Evolutionary conservation across 30 jellyfish, hydroid and myxozoan genomes (phyloP).

Genomic region (Catostylus mosaicus): DNA sequence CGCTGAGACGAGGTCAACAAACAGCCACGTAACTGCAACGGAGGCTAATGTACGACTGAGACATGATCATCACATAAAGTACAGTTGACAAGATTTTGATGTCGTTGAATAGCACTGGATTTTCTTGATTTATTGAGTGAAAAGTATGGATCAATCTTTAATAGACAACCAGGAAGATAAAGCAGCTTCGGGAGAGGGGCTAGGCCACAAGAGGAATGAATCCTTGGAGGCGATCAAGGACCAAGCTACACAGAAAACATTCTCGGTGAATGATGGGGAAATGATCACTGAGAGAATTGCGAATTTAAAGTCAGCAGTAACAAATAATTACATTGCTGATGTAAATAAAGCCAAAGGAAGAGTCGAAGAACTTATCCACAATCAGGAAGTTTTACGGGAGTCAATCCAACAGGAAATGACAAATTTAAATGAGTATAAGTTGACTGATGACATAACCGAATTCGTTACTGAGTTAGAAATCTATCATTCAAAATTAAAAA

Average conservation of each 20-base stretch:
- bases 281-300: not conserved
- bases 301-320: conserved; percentile 27
- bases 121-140: too few species aligned
- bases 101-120: not conserved
- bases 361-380: conserved; percentile 55
- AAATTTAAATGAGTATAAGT: conserved; percentile 49
- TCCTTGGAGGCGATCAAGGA: not conserved
- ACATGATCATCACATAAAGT: too few species aligned
- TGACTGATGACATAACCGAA: conserved; percentile 41
- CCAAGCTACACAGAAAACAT: not conserved
- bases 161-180: too few species aligned
- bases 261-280: not conserved
- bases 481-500: conserved; percentile 45
- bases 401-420: conserved; percentile 73
- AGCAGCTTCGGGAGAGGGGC: not conserved
- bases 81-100: not conserved
- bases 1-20: too few species aligned
- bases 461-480: conserved; percentile 48
- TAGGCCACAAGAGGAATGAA: not conserved
- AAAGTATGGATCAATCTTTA: too few species aligned
- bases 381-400: conserved; percentile 66
- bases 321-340: conserved; percentile 20
- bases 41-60: too few species aligned
- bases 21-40: too few species aligned
- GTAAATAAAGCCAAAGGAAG: conserved; percentile 32